Evolutionary conservation across 2,113 vertebrate species (phyloP).

Genomic region (Eublepharis macularius): DNA sequence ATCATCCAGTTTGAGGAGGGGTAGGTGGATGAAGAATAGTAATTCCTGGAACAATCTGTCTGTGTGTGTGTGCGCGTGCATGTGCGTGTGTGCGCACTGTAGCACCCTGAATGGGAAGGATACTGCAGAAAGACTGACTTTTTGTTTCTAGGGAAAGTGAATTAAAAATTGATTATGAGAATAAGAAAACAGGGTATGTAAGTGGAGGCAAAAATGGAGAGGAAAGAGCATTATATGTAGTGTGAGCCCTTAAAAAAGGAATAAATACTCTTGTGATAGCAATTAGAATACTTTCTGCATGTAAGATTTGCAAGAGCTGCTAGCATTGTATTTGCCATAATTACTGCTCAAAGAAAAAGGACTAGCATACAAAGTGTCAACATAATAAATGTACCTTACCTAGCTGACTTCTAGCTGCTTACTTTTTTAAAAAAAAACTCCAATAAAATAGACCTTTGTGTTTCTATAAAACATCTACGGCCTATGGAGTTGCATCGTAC

Average conservation of each 20-base stretch:
- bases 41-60: not conserved
- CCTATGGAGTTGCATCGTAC: too few species aligned
- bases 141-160: not conserved
- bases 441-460: slow-evolving; percentile 31
- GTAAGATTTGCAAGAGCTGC: slow-evolving; percentile 4
- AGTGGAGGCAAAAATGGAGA: not conserved
- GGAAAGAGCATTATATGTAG: not conserved
- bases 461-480: too few species aligned
- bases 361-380: not conserved
- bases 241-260: not conserved
- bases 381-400: not conserved
- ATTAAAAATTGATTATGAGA: too few species aligned
- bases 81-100: too few species aligned
- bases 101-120: not conserved
- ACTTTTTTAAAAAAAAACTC: not conserved
- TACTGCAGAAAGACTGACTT: not conserved
- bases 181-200: not conserved
- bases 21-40: too few species aligned
- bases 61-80: too few species aligned
- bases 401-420: slow-evolving; percentile 5
- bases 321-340: not conserved
- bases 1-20: not conserved
- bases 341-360: not conserved
- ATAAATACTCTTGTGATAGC: not conserved
- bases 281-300: not conserved